Conservation (phyloP, 2,797 vertebrate genomes). For the Anabacerthia variegaticeps region DNA sequence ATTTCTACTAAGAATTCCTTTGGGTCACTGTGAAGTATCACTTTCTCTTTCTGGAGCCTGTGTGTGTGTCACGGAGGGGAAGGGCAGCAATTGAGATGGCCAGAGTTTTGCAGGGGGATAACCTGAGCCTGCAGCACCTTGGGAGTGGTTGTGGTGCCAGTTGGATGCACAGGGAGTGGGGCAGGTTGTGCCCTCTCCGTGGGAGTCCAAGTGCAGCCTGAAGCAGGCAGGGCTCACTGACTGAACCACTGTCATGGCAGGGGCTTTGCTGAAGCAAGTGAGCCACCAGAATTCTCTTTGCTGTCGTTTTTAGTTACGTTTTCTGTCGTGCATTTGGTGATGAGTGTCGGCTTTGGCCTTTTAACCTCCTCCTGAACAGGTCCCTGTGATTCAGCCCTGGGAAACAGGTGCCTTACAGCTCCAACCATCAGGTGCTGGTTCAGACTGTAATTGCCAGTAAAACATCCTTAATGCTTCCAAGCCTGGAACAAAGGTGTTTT, state of each 20-base stretch:
- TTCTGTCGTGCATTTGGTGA: background rate
- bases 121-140: background rate
- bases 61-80: background rate
- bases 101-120: background rate
- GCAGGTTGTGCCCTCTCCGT: background rate
- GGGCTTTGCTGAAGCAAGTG: background rate
- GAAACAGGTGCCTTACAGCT: background rate
- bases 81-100: background rate
- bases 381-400: background rate
- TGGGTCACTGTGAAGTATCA: background rate
- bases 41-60: background rate
- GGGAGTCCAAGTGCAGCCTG: background rate
- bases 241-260: background rate
- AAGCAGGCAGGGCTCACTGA: background rate
- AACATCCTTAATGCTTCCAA: background rate
- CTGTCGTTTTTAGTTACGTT: background rate
- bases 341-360: background rate
- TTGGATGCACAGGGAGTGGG: fast-evolving
- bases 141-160: background rate
- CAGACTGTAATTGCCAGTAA: background rate
- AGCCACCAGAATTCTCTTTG: background rate
- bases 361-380: background rate
- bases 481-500: background rate
- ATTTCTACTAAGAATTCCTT: background rate
- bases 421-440: background rate